A percentile compares a stretch with the other conserved stretches of the same genome.
Evolutionary conservation across 2,113 vertebrate genomes (phyloP).

Genomic region (Rhea americana): DNA sequence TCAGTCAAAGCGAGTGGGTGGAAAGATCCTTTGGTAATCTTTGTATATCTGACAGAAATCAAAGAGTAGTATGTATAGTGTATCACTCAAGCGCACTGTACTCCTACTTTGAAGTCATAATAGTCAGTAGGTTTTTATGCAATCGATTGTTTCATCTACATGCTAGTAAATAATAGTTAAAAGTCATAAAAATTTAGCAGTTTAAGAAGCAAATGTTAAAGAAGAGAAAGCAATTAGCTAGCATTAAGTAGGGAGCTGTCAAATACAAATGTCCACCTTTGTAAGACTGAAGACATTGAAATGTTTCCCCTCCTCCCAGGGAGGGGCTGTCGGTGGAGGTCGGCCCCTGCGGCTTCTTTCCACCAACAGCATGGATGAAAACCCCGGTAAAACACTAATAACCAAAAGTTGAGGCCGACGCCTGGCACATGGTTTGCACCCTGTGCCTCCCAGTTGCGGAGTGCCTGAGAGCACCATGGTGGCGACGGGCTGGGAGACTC

Average conservation of each 20-base stretch:
- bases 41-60: background rate
- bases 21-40: conserved; percentile 13
- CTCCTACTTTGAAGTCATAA: background rate
- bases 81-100: background rate
- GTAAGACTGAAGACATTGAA: background rate
- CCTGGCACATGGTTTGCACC: fast-evolving
- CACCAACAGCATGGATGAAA: fast-evolving
- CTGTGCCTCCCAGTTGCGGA: fast-evolving
- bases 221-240: background rate
- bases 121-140: background rate
- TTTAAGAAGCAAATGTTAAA: background rate
- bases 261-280: background rate
- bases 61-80: background rate
- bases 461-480: fast-evolving
- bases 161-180: background rate
- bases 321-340: background rate
- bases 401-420: fast-evolving
- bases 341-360: background rate
- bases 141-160: background rate
- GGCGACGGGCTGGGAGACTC: background rate
- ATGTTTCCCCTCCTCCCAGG: background rate
- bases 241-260: background rate
- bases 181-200: background rate
- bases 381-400: fast-evolving
- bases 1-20: background rate